These are phyloP conservation scores for Heterohyrax brucei DNA, from an alignment of 2,797 vertebrate species.

Conservation along the genomic window DNA sequence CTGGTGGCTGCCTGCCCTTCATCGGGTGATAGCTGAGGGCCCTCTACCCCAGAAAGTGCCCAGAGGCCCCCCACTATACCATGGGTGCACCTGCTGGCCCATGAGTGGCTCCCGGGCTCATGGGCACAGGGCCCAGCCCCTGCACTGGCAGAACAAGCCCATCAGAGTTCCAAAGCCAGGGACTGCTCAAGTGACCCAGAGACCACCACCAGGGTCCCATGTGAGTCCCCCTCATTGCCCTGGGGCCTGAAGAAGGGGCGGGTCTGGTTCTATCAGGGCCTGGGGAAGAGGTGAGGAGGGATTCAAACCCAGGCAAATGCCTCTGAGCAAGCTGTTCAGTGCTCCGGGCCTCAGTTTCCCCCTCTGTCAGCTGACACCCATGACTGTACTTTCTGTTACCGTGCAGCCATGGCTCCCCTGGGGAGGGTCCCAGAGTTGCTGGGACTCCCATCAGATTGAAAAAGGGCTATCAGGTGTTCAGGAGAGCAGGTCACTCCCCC, in stretches of 20 bases:
- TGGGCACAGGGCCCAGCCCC: not conserved
- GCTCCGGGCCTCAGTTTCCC: not conserved
- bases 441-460: fast-evolving
- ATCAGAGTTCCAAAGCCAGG: no score
- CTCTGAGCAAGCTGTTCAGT: not conserved
- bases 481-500: not conserved
- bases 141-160: fast-evolving
- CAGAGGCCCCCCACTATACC: no score
- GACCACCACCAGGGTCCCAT: not conserved
- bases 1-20: not conserved
- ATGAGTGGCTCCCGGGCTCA: not conserved
- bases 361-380: not conserved
- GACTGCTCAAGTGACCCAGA: not conserved
- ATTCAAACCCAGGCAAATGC: not conserved
- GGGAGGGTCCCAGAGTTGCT: not conserved
- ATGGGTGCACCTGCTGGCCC: fast-evolving
- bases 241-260: no score
- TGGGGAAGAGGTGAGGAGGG: not conserved
- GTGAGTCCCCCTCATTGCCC: no score
- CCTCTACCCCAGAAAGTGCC: not conserved
- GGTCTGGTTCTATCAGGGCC: not conserved
- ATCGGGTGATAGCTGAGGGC: not conserved
- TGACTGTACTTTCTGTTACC: not conserved
- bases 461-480: not conserved
- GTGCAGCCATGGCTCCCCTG: not conserved